Evolutionary conservation across 2,113 vertebrate species (phyloP).

Genomic region (Nothobranchius furzeri): DNA sequence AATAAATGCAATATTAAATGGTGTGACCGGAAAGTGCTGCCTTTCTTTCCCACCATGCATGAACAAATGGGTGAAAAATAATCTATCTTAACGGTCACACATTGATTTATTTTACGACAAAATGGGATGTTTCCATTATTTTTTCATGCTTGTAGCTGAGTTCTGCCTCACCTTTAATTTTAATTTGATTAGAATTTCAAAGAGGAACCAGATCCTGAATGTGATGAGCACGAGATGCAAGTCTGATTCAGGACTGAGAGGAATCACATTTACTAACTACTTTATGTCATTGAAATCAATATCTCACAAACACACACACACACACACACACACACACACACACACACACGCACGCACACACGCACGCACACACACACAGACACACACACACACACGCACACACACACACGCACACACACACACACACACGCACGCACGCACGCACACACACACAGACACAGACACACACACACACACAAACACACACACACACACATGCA

Average conservation of each 20-base stretch:
- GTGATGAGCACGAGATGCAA: constrained; percentile 12
- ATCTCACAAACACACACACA: constrained; percentile 29
- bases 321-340: constrained; percentile 2
- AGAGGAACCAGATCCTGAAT: constrained; percentile 42
- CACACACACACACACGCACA: constrained; percentile 9
- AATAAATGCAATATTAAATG: constrained; percentile 80
- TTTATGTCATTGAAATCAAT: constrained; percentile 37
- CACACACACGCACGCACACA: constrained; percentile 8
- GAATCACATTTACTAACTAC: constrained; percentile 37
- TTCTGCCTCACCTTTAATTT: background rate
- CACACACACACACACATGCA: too few relatives aligned
- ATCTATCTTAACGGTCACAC: too few relatives aligned
- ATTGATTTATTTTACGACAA: too few relatives aligned
- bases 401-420: constrained; percentile 16
- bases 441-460: constrained; percentile 18
- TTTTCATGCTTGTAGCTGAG: background rate
- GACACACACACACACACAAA: constrained; percentile 25
- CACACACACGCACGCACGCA: too few relatives aligned
- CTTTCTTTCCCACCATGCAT: constrained; percentile 71
- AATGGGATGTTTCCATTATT: background rate
- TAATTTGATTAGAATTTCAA: constrained; percentile 3
- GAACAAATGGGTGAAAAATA: background rate
- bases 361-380: constrained; percentile 19
- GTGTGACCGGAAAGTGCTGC: constrained; percentile 77
- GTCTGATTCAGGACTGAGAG: constrained; percentile 40